phyloP scores from a whole-genome alignment of 2,888 invertebrate species.

The Pogonocherus hispidulus region DNA sequence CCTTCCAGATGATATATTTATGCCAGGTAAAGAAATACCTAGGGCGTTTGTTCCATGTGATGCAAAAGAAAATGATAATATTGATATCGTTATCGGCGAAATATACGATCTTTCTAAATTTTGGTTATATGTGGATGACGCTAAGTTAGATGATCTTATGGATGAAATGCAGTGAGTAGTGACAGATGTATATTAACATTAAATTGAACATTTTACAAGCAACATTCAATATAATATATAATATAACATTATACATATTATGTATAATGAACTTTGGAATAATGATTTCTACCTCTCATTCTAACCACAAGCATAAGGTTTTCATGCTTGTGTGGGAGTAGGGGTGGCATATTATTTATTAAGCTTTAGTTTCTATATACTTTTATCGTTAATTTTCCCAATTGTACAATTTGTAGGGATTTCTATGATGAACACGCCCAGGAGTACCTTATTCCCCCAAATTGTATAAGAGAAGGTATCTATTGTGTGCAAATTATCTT shows the following conservation, averaged over 20 bases:
- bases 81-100: conserved; percentile 70
- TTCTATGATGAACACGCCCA: conserved; percentile 47
- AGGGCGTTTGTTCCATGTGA: conserved; percentile 47
- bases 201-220: too few relatives aligned
- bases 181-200: too few relatives aligned
- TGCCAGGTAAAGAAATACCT: conserved; percentile 52
- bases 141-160: conserved; percentile 69
- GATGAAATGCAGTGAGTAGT: conserved; percentile 69
- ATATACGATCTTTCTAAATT: conserved; percentile 74
- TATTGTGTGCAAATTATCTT: conserved; percentile 70
- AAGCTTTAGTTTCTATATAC: too few relatives aligned
- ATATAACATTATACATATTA: too few relatives aligned
- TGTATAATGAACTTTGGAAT: too few relatives aligned
- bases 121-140: conserved; percentile 70
- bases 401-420: conserved; percentile 37
- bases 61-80: conserved; percentile 43
- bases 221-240: too few relatives aligned
- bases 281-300: too few relatives aligned
- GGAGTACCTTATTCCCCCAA: conserved; percentile 49
- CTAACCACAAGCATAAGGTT: too few relatives aligned
- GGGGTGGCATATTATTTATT: too few relatives aligned
- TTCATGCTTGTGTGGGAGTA: too few relatives aligned
- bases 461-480: conserved; percentile 64
- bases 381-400: too few relatives aligned
- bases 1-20: conserved; percentile 55